Evolutionary conservation across 2,797 vertebrate genomes (phyloP).

Genomic region (Intellagama lesueurii): DNA sequence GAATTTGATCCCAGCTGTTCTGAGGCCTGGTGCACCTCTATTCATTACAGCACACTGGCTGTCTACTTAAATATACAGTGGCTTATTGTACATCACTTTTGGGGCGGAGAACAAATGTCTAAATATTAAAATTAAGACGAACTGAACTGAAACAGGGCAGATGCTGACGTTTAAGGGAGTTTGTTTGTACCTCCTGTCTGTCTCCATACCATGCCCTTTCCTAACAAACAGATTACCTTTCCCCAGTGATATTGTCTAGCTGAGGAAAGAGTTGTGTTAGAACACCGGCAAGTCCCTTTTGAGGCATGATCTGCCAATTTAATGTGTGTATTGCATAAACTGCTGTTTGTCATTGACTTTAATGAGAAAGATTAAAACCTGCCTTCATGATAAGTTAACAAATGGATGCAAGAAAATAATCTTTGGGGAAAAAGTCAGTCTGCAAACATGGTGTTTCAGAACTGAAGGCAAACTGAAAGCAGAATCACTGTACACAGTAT

Average conservation of each 20-base stretch:
- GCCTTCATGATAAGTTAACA: slow-evolving; percentile 17
- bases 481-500: not conserved
- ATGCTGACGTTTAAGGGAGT: slow-evolving; percentile 24
- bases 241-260: not conserved
- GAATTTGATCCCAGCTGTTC: too few relatives aligned
- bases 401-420: not conserved
- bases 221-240: slow-evolving; percentile 36
- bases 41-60: not conserved
- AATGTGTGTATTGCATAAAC: slow-evolving; percentile 35
- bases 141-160: not conserved
- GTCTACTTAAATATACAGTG: not conserved
- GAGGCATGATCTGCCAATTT: slow-evolving; percentile 27
- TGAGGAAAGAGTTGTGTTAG: slow-evolving; percentile 8
- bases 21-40: too few relatives aligned
- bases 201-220: slow-evolving; percentile 30
- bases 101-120: not conserved
- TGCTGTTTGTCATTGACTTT: slow-evolving; percentile 32
- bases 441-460: not conserved
- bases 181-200: not conserved
- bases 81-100: not conserved
- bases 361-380: slow-evolving; percentile 24
- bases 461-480: not conserved
- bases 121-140: not conserved
- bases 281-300: slow-evolving; percentile 4
- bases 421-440: not conserved